phyloP scores from a whole-genome alignment of 2,797 vertebrate genomes.

The Telmatherina bonti region DNA sequence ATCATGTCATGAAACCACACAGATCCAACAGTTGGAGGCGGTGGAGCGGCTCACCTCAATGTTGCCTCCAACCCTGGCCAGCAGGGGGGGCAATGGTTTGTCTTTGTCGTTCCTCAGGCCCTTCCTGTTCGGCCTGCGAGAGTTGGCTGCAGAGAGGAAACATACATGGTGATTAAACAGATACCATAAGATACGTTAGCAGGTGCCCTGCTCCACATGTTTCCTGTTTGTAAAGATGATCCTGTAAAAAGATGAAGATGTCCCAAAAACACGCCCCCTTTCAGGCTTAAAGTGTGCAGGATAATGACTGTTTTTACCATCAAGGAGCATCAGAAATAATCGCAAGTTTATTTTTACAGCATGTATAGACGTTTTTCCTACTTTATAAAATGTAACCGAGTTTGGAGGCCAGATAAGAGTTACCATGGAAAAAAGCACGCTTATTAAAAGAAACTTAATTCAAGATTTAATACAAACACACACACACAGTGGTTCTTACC shows the following conservation, averaged over 20 bases:
- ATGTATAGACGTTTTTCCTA: background rate
- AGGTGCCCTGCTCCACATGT: background rate
- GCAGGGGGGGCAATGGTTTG: constrained; percentile 96
- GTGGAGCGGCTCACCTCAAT: constrained; percentile 86
- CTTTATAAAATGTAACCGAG: too few relatives aligned
- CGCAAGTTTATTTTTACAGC: background rate
- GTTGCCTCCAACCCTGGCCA: constrained; percentile 98
- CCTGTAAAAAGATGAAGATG: background rate
- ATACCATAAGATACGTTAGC: background rate
- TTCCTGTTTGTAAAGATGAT: background rate
- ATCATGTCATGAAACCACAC: background rate
- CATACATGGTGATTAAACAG: background rate
- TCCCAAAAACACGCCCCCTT: background rate
- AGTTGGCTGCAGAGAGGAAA: constrained; percentile 83
- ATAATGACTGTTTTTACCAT: background rate
- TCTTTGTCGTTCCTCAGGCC: constrained; percentile 97
- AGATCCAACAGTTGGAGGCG: background rate
- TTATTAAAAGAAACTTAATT: background rate
- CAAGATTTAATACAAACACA: too few relatives aligned
- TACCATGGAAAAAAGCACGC: too few relatives aligned
- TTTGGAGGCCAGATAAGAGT: too few relatives aligned
- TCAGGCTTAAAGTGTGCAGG: background rate
- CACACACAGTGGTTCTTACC: constrained; percentile 73
- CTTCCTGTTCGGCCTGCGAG: constrained; percentile 95
- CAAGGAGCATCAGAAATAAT: background rate